These are phyloP conservation scores for Antheraea pernyi DNA, from an alignment of 1,140 invertebrate genomes.

Conservation along the genomic window DNA sequence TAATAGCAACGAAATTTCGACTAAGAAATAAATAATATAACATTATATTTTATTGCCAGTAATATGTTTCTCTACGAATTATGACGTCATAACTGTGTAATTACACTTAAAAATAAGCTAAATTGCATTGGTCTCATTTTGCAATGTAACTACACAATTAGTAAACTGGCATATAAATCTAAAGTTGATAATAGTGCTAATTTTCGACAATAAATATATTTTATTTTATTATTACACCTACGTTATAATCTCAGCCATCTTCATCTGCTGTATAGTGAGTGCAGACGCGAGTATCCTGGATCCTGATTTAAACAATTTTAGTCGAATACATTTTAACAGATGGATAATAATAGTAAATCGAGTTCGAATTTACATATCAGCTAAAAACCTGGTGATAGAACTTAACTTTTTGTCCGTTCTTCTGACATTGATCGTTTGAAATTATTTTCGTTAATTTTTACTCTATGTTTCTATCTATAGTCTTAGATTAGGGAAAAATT, in stretches of 20 bases:
- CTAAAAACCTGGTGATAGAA: no score
- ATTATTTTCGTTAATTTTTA: not conserved
- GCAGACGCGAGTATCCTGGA: no score
- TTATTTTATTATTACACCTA: not conserved
- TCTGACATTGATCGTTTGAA: not conserved
- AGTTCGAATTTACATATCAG: no score
- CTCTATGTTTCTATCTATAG: not conserved
- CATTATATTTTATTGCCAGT: slow-evolving; percentile 8
- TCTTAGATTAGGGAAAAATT: slow-evolving; percentile 6
- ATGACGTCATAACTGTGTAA: not conserved
- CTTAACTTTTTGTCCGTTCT: no score
- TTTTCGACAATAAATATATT: not conserved
- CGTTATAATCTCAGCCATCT: not conserved
- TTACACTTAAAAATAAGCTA: no score
- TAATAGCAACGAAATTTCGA: slow-evolving; percentile 21
- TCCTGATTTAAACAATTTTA: no score
- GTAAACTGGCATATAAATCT: not conserved
- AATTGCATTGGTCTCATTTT: no score
- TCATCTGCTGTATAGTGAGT: not conserved
- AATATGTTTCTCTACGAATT: slow-evolving; percentile 10
- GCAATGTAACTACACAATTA: no score
- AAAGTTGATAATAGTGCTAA: not conserved
- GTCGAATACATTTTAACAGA: no score
- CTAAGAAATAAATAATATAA: slow-evolving; percentile 16
- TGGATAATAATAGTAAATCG: no score